Conservation (phyloP, 2,113 vertebrate species). For the Chiloscyllium plagiosum region DNA sequence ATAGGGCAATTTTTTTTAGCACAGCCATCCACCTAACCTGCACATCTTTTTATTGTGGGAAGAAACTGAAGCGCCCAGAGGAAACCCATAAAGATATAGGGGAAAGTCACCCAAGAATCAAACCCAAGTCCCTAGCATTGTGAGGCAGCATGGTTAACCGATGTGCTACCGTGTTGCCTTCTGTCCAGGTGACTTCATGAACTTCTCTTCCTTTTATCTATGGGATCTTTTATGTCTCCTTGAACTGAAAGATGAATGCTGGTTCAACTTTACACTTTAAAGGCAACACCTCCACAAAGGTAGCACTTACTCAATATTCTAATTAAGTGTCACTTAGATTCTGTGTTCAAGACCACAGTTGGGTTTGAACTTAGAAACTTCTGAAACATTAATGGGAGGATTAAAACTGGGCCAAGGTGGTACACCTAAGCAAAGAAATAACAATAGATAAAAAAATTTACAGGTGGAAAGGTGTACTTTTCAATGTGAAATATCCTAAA, state of each 20-base stretch:
- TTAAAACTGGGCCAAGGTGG: neutral
- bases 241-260: neutral
- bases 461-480: neutral
- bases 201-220: neutral
- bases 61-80: too few species aligned
- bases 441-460: neutral
- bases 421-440: neutral
- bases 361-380: neutral
- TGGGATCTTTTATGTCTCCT: neutral
- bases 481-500: neutral
- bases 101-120: too few species aligned
- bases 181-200: neutral
- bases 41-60: too few species aligned
- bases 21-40: too few species aligned
- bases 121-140: too few species aligned
- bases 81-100: too few species aligned
- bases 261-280: constrained; percentile 5
- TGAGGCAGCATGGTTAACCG: too few species aligned
- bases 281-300: neutral
- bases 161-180: too few species aligned
- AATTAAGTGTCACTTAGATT: neutral
- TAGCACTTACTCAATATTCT: neutral
- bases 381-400: neutral
- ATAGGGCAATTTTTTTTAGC: too few species aligned
- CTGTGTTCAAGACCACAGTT: neutral